A percentile compares a stretch with the other conserved stretches of the same genome.
Evolutionary conservation across 2,797 vertebrate genomes (phyloP).

Genomic region (Eurystomus glaucurus): DNA sequence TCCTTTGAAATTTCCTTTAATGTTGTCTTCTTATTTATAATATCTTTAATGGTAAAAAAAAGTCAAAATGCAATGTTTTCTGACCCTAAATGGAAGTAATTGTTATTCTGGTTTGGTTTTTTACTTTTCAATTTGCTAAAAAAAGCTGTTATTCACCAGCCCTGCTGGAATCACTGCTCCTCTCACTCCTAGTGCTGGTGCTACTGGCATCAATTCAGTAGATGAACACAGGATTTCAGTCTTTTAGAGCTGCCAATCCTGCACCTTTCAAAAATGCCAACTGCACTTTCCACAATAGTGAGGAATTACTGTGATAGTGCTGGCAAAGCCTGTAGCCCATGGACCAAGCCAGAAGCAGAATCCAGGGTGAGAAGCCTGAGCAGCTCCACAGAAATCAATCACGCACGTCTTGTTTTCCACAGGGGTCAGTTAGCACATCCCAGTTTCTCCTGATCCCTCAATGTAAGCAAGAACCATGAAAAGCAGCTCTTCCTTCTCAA

Average conservation of each 20-base stretch:
- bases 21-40: background rate
- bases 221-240: conserved; percentile 41
- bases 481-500: background rate
- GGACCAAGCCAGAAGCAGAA: background rate
- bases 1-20: background rate
- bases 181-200: conserved; percentile 3
- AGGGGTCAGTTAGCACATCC: background rate
- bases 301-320: background rate
- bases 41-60: background rate
- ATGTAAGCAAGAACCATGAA: background rate
- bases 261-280: conserved; percentile 49
- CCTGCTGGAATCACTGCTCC: background rate
- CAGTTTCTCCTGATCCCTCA: background rate
- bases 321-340: background rate
- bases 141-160: conserved; percentile 27
- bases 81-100: background rate
- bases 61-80: background rate
- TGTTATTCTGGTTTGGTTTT: background rate
- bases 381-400: background rate
- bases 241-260: conserved; percentile 40
- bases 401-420: background rate
- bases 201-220: conserved; percentile 15
- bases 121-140: background rate
- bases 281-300: background rate
- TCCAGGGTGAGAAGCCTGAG: background rate